Base-by-base conservation (phyloP, 2,888 invertebrate species). In the Drosophila melanosoma region DNA sequence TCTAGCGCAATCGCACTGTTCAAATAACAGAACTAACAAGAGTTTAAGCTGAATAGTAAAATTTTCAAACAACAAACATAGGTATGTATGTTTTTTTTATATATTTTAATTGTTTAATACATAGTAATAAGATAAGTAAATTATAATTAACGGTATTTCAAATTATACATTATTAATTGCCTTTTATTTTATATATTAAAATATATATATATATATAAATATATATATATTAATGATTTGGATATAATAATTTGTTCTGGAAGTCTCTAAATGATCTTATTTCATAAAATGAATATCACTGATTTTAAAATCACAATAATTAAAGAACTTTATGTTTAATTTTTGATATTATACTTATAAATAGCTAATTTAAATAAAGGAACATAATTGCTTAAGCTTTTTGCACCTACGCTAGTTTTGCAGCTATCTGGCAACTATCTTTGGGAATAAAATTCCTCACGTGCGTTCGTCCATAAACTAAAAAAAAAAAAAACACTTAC, bases 401-500 rank as follows among this genome's bases (percentile, higher is more conserved):
- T 52, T 35, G 0, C 23, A 35, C 26, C 0, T 51, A 23, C 7
- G 20, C 15, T 8, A 23, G 23, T 45, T 23, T 45, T 7, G 3
- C 1, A 35, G 7, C n/a, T 40, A 42, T 73, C 79, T 78, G 77
- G 77, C 79, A 77, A 67, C 69, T 45, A 38, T 56, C 56, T 53
- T 48, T 51, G 32, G 52, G 23, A 52, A 17, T 15, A 38, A 59
- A 58, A 17, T 17, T 57, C n/a, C 71, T 74, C 81, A 81, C 81
- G 87, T 79, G 77, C 83, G 56, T 65, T 67, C 58, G 26, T 42
- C 32, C 42, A 15, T n/a, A 33, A 59, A 38, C 17, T 32, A 48
- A 60, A 49, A 26, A 69, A 42, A 69, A 42, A 45, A 56, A 26
- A 23, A 5, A 6, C 29, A 40, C 40, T 5, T 51, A 32, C 20